phyloP scores from a whole-genome alignment of 2,888 invertebrate species.

The Drosophila atripex region DNA sequence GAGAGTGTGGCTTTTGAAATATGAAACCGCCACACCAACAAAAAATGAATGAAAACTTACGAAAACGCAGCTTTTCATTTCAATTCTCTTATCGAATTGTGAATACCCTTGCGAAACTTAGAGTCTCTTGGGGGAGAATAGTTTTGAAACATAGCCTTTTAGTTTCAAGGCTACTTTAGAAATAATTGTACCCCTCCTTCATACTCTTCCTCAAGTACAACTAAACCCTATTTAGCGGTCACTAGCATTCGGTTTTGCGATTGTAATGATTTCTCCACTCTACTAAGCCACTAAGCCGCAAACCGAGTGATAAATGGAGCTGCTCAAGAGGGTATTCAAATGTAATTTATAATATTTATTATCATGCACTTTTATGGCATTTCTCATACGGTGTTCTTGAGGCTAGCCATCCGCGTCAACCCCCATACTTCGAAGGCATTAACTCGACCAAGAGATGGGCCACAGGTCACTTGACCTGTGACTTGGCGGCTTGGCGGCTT shows the following conservation, averaged over 20 bases:
- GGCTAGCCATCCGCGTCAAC: conserved; percentile 55
- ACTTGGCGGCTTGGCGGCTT: conserved; percentile 4
- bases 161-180: background rate
- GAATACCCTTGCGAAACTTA: conserved; percentile 27
- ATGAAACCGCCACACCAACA: conserved; percentile 40
- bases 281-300: conserved; percentile 11
- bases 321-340: conserved; percentile 46
- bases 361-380: conserved; percentile 40
- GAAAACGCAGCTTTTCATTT: conserved; percentile 12
- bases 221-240: conserved; percentile 16
- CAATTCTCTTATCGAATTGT: conserved; percentile 14
- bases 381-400: conserved; percentile 55
- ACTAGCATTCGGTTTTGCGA: conserved; percentile 26
- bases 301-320: conserved; percentile 37
- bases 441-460: conserved; percentile 51
- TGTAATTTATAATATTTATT: conserved; percentile 57
- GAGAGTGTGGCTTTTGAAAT: conserved; percentile 67
- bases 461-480: conserved; percentile 68
- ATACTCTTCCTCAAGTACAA: conserved; percentile 4
- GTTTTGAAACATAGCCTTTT: background rate
- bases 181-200: conserved; percentile 5
- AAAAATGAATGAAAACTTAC: conserved; percentile 37
- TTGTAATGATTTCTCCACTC: conserved; percentile 21
- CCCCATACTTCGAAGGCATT: conserved; percentile 62
- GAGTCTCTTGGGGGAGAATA: background rate